A percentile compares a stretch with the other conserved stretches of the same genome.
These are phyloP conservation scores for Alviniconcha marisindica DNA, from an alignment of 1,140 invertebrate species.

Conservation along the genomic window DNA sequence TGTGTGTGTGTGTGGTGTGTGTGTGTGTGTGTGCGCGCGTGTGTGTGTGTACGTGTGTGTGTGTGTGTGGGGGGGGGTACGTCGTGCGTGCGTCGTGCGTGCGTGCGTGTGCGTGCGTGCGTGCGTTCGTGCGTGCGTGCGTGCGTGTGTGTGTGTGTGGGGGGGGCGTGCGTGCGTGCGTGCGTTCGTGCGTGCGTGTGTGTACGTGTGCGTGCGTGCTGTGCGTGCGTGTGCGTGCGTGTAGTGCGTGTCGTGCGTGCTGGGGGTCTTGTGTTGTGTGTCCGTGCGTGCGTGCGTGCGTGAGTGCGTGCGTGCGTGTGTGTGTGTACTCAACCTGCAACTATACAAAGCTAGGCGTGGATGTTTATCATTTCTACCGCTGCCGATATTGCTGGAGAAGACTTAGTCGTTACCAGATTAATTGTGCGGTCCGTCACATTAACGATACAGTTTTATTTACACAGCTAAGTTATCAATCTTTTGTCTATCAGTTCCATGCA, in stretches of 20 bases:
- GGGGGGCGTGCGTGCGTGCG: background rate
- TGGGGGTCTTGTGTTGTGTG: too few species aligned
- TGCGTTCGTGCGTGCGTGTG: background rate
- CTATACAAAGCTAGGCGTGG: too few species aligned
- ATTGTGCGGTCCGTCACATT: too few species aligned
- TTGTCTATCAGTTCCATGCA: too few species aligned
- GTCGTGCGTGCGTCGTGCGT: constrained; percentile 12
- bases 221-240: background rate
- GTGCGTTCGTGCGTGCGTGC: constrained; percentile 9
- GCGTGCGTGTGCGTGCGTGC: background rate
- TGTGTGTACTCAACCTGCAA: too few species aligned
- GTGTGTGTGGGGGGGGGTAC: constrained; percentile 20
- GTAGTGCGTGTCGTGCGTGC: constrained; percentile 11
- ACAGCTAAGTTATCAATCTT: too few species aligned
- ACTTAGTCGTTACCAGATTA: too few species aligned
- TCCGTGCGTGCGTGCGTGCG: constrained; percentile 9
- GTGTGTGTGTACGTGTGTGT: constrained; percentile 9
- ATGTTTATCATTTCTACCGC: too few species aligned
- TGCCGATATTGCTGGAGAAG: too few species aligned
- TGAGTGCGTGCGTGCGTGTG: constrained; percentile 5
- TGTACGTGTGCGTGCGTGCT: background rate
- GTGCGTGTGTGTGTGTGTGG: constrained; percentile 19
- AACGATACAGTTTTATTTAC: too few species aligned
- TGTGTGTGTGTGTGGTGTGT: constrained; percentile 15
- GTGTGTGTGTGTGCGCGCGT: constrained; percentile 15